These are phyloP conservation scores for Caenorhabditis zanzibari DNA, from an alignment of 2,888 invertebrate species.

Conservation along the genomic window DNA sequence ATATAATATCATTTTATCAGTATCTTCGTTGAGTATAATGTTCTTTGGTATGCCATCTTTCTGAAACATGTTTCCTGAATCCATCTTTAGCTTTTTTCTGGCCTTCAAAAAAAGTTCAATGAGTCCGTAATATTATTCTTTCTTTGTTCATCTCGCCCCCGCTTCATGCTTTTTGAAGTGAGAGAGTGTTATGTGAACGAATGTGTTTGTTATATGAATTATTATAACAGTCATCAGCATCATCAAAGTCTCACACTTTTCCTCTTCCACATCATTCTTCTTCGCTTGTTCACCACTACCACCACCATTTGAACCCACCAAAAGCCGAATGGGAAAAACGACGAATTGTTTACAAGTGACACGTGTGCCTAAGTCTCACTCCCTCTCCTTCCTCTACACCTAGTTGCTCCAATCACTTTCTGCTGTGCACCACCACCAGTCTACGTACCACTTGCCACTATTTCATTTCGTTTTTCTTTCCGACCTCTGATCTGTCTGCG, in stretches of 20 bases:
- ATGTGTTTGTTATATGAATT: constrained; percentile 55
- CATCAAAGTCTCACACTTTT: background rate
- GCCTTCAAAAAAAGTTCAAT: background rate
- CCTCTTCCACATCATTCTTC: constrained; percentile 17
- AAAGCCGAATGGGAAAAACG: constrained; percentile 9
- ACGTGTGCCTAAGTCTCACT: constrained; percentile 46
- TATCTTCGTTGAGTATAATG: background rate
- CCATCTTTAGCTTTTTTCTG: background rate
- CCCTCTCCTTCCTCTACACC: constrained; percentile 19
- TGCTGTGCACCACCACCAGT: constrained; percentile 19
- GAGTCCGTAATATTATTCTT: background rate
- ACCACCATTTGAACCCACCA: constrained; percentile 31
- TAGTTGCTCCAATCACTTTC: constrained; percentile 56
- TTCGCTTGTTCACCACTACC: constrained; percentile 10
- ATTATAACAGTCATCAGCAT: constrained; percentile 27
- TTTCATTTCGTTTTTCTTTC: constrained; percentile 22
- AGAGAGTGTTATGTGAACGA: constrained; percentile 10
- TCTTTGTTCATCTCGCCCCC: constrained; percentile 10
- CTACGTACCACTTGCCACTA: constrained; percentile 55
- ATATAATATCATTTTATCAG: constrained; percentile 9
- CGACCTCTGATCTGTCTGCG: constrained; percentile 38
- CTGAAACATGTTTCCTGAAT: background rate
- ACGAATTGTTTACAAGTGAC: constrained; percentile 59
- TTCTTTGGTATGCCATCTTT: too few relatives aligned
- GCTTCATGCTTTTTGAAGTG: constrained; percentile 6